Base-by-base conservation (phyloP, 2,113 vertebrate genomes). In the Gambusia affinis region DNA sequence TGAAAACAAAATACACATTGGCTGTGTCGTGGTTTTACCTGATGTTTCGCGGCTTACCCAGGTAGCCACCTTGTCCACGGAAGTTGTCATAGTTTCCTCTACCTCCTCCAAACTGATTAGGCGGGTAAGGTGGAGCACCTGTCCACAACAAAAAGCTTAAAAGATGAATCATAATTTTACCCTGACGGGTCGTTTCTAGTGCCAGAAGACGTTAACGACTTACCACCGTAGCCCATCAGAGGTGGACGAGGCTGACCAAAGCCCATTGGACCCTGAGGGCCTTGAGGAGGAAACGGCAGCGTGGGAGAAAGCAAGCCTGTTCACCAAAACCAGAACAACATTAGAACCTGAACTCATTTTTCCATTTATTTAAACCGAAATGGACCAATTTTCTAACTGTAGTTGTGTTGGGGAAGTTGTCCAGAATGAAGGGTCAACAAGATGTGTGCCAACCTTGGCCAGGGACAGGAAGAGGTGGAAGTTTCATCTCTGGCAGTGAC, bases 51-150 rank as follows among this genome's bases (percentile, higher is more conserved):
- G 96, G 96, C 83, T 98, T 98, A 1, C 95, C 95, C 12, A 95
- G 94, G 76, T 96, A 96, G 33, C 95, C 95, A 73, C 94, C 95
- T 84, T 97, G 97, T 27, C 97, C 97, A 24, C 96, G 93, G 82
- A 97, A 97, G 76, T 95, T 95, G 87, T 97, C 96, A 12, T 97
- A 97, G 91, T 95, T 96, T 8, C 97, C 97, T 63, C 97, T 92
- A 8, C 96, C 81, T 80, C 96, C 83, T 39, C 95, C 96, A 2
- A 95, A 98, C 2, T 97, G 96, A 81, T 94, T 95, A 0, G 95
- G 97, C 0, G 97, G 96, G 68, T 97, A 97, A 0, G 95, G 96
- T 71, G 96, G 96, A 0, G 90, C 96, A 57, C 94, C 95, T 89
- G 88, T 60, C 39, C 70, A 28, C 11, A 35, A 17, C 4, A 67